These are phyloP conservation scores for Drosophila atroscutellata DNA, from an alignment of 2,888 invertebrate genomes.

Conservation along the genomic window DNA sequence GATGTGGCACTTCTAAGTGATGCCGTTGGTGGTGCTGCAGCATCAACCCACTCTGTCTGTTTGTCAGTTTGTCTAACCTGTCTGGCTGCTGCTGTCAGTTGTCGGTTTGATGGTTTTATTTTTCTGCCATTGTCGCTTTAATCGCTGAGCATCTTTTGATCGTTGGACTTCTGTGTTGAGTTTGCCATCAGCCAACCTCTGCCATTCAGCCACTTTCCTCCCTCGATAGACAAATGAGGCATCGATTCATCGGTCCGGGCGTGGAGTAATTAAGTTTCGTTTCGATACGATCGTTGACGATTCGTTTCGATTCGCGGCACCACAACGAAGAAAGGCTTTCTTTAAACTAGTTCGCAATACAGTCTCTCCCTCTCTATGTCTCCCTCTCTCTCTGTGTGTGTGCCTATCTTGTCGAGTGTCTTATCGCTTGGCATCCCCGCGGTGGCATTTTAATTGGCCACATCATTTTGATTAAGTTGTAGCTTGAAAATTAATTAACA, in stretches of 20 bases:
- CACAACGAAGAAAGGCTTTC: conserved; percentile 64
- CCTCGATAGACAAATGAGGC: conserved; percentile 25
- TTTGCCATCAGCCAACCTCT: conserved; percentile 9
- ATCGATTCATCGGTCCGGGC: conserved; percentile 41
- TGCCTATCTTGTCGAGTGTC: conserved; percentile 1
- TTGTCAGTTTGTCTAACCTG: conserved; percentile 15
- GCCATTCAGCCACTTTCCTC: not conserved
- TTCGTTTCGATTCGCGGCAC: conserved; percentile 33
- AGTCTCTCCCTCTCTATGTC: conserved; percentile 3
- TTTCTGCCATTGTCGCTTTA: conserved; percentile 20
- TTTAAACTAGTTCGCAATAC: conserved; percentile 73
- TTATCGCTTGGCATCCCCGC: conserved; percentile 64
- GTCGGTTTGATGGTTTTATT: conserved; percentile 12
- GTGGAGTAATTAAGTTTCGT: conserved; percentile 40
- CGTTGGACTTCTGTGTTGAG: conserved; percentile 14
- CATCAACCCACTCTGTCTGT: conserved; percentile 43
- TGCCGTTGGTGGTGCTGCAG: conserved; percentile 12
- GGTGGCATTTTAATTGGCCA: conserved; percentile 82
- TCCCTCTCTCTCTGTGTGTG: conserved; percentile 2
- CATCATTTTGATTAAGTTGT: conserved; percentile 83
- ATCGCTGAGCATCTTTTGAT: conserved; percentile 27
- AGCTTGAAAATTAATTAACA: conserved; percentile 81
- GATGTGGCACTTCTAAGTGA: conserved; percentile 21
- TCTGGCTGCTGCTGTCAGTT: conserved; percentile 9
- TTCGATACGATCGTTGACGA: conserved; percentile 21